Evolutionary conservation across 2,797 vertebrate species (phyloP), one percentile per base, ranked within the genome.

Genomic region (Atherinosoma microstoma): DNA sequence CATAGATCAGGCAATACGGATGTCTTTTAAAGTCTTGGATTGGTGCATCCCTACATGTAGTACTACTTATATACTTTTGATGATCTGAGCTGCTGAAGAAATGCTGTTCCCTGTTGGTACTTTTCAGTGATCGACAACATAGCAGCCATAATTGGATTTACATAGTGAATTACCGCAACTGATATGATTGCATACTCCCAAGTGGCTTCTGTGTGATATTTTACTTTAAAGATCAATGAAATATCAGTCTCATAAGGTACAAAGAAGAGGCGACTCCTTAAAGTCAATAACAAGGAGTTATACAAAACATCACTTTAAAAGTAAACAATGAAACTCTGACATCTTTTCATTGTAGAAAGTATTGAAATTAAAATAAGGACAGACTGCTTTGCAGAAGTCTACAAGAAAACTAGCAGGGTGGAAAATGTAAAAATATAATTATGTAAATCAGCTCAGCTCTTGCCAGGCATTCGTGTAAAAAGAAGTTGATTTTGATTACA

Each of bases 61-160:
- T 10, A 62, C 11, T 12, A 35, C 58, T 42, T 57, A 3, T 16
- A 53, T 59, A 67, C 27, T 56, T 61, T 27, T 6, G 29, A 35
- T 45, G 6, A 38, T 38, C 11, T 74, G 6, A 30, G 24, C 49
- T 32, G 61, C 24, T 22, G 8, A 63, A 51, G 24, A 72, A 53
- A 58, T 20, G 5, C 36, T 29, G 32, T 29, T 27, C 6, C 7
- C 13, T n/a, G 34, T 51, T 10, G 22, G 2, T 18, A 18, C 73
- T 83, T 62, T 38, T 30, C 34, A 54, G 35, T 11, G 58, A 47
- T 12, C 7, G 58, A 20, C 32, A 32, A 22, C 24, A 29, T 4
- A 29, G 42, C 32, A 20, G 30, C 56, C 47, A 49, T 60, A n/a
- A 70, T 64, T 61, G 62, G 34, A 12, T 49, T 54, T 22, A 56